Evolutionary conservation across 1,140 invertebrate species (phyloP).

Genomic region (Apis laboriosa): DNA sequence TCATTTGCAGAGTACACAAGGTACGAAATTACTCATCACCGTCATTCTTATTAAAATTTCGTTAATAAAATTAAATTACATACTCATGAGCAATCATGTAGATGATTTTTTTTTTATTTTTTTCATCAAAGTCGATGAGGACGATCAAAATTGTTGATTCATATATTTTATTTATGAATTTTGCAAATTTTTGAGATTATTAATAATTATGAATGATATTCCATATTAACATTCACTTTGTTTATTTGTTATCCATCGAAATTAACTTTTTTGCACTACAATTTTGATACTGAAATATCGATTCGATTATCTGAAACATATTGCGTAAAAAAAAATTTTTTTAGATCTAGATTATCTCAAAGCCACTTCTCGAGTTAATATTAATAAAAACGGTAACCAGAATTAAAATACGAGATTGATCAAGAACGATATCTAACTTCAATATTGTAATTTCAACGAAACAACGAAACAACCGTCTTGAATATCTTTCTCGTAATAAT

Average conservation of each 20-base stretch:
- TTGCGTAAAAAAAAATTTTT: not conserved
- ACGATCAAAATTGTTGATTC: too few species aligned
- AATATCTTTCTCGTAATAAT: conserved; percentile 1
- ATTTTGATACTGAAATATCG: too few species aligned
- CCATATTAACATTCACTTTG: too few species aligned
- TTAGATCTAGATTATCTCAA: not conserved
- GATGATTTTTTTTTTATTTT: too few species aligned
- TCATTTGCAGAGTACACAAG: conserved; percentile 56
- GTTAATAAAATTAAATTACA: not conserved
- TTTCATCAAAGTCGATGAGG: too few species aligned
- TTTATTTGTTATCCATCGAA: too few species aligned
- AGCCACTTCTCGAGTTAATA: not conserved
- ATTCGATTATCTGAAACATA: not conserved
- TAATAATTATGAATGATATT: too few species aligned
- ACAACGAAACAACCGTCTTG: not conserved
- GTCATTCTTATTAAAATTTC: conserved; percentile 14
- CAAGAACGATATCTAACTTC: too few species aligned
- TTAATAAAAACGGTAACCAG: not conserved
- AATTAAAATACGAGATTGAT: not conserved
- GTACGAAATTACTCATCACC: conserved; percentile 48
- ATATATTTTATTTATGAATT: too few species aligned
- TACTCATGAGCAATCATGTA: too few species aligned
- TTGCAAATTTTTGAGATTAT: not conserved
- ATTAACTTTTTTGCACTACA: not conserved
- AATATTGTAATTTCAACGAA: not conserved